These are phyloP conservation scores for Ommatoiulus sabulosus DNA, from an alignment of 2,888 invertebrate genomes.

Conservation along the genomic window DNA sequence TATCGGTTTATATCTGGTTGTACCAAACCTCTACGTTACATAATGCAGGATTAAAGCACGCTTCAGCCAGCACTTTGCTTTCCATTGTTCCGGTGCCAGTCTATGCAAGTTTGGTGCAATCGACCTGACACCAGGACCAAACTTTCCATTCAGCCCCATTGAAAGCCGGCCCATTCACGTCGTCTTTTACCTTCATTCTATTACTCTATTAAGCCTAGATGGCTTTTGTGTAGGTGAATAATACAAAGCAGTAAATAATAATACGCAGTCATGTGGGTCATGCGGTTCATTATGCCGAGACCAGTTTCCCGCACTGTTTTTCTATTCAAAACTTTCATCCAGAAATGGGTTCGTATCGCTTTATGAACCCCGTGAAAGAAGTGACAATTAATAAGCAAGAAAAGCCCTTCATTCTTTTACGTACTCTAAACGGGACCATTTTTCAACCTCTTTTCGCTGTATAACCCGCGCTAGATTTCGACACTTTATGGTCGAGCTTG, in stretches of 20 bases:
- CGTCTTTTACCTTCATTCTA: background rate
- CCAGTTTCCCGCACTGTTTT: background rate
- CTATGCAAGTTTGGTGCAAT: background rate
- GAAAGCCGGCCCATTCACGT: background rate
- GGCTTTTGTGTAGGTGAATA: background rate
- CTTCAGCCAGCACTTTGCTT: too few species aligned
- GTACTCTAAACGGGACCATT: slow-evolving; percentile 25
- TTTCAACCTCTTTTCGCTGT: background rate
- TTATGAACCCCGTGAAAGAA: slow-evolving; percentile 11
- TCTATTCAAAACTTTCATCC: background rate
- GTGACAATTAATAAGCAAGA: slow-evolving; percentile 20
- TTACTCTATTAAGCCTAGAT: background rate
- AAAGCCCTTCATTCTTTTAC: slow-evolving; percentile 5
- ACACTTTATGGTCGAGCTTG: background rate
- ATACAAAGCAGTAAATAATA: too few species aligned
- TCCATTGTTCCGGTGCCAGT: background rate
- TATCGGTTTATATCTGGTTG: too few species aligned
- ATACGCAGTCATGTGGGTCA: background rate
- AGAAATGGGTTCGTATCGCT: slow-evolving; percentile 19
- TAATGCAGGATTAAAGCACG: too few species aligned
- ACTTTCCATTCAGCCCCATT: background rate
- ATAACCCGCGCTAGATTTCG: background rate
- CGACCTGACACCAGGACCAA: too few species aligned
- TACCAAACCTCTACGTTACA: too few species aligned
- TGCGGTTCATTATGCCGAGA: background rate